Evolutionary conservation across 2,113 vertebrate species (phyloP).

Genomic region (Todiramphus saurophagus): DNA sequence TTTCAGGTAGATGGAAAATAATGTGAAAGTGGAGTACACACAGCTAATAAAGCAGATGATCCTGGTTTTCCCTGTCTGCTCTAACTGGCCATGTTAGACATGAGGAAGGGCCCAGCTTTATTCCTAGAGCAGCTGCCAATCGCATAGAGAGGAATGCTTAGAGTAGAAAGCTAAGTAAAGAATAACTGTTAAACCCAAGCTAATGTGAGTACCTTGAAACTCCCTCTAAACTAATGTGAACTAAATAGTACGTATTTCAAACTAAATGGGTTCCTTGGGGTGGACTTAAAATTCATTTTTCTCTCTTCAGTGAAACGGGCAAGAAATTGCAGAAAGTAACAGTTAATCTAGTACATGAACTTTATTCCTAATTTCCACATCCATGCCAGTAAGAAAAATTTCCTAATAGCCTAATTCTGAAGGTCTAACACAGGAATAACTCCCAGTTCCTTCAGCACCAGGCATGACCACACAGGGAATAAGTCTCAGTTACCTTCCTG

Average conservation of each 20-base stretch:
- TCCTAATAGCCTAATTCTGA: background rate
- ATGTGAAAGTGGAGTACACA: background rate
- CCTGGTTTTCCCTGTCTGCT: background rate
- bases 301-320: background rate
- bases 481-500: background rate
- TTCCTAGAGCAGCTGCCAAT: background rate
- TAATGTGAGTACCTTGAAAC: background rate
- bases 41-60: background rate
- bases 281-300: background rate
- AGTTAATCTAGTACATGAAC: background rate
- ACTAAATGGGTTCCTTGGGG: background rate
- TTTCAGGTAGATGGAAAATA: constrained; percentile 25
- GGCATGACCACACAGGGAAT: background rate
- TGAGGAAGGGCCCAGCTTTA: background rate
- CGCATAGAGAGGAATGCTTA: background rate
- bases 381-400: background rate
- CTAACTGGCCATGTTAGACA: background rate
- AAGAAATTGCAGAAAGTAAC: background rate
- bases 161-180: background rate
- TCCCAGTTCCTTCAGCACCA: background rate
- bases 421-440: background rate
- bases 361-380: background rate
- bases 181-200: background rate
- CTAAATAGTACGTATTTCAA: background rate
- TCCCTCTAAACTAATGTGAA: background rate